These are phyloP conservation scores for Drosophila kanekoi DNA, from an alignment of 2,888 invertebrate genomes.

Conservation along the genomic window DNA sequence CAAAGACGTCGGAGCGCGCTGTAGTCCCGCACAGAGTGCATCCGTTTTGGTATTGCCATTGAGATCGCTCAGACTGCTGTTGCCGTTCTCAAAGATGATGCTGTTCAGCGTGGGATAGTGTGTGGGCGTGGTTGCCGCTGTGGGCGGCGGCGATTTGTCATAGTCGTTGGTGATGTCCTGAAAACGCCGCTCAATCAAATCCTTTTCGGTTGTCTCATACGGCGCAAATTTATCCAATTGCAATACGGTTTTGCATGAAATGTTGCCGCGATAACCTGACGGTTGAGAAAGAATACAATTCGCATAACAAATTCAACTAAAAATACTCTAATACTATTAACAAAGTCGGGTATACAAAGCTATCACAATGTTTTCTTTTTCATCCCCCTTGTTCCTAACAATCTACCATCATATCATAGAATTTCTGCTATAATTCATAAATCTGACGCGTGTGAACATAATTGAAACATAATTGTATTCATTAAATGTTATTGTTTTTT, in stretches of 20 bases:
- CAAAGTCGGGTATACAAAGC: no score
- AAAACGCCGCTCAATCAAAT: slow-evolving; percentile 82
- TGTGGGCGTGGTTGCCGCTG: slow-evolving; percentile 71
- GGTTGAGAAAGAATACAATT: no score
- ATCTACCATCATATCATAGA: neutral
- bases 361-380: no score
- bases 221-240: slow-evolving; percentile 84
- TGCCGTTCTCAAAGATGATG: slow-evolving; percentile 79
- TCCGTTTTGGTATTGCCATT: slow-evolving; percentile 72
- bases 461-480: slow-evolving; percentile 4
- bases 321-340: no score
- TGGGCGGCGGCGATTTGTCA: slow-evolving; percentile 82
- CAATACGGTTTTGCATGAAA: slow-evolving; percentile 84
- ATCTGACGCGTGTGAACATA: slow-evolving; percentile 27
- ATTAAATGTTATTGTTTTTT: slow-evolving; percentile 25
- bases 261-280: slow-evolving; percentile 84
- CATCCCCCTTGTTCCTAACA: neutral
- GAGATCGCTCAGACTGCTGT: slow-evolving; percentile 51
- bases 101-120: slow-evolving; percentile 80
- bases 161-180: slow-evolving; percentile 84
- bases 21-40: slow-evolving; percentile 53
- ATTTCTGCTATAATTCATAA: neutral
- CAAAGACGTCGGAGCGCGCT: slow-evolving; percentile 45
- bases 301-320: no score
- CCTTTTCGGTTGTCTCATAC: slow-evolving; percentile 82